These are phyloP conservation scores for Melieria crassipennis DNA, from an alignment of 2,888 invertebrate species.

Conservation along the genomic window DNA sequence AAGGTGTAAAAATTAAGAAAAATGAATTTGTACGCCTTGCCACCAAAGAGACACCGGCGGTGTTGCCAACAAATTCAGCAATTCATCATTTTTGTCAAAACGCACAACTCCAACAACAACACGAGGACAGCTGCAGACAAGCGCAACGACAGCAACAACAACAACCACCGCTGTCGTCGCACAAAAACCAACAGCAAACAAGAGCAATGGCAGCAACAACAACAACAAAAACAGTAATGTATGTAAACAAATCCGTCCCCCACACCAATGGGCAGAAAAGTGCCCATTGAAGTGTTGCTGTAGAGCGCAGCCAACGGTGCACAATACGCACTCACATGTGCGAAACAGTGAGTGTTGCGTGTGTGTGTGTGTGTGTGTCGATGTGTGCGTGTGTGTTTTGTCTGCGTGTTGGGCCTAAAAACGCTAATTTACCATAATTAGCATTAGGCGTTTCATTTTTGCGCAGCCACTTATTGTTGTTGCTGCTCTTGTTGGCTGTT, in stretches of 20 bases:
- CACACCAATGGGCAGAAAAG: not conserved
- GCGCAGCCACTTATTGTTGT: not conserved
- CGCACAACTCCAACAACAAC: conserved; percentile 19
- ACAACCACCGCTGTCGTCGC: too few relatives aligned
- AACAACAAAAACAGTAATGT: too few relatives aligned
- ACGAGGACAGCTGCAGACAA: not conserved
- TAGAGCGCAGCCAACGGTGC: too few relatives aligned
- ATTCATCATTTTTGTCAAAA: conserved; percentile 31
- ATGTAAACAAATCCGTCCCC: too few relatives aligned
- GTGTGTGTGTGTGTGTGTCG: too few relatives aligned
- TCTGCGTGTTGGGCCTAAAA: conserved; percentile 13
- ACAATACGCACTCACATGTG: too few relatives aligned
- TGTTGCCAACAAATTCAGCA: conserved; percentile 16
- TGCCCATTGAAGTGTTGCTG: not conserved
- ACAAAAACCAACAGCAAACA: too few relatives aligned
- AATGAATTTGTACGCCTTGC: conserved; percentile 5
- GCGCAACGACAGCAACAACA: too few relatives aligned
- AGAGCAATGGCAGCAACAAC: too few relatives aligned
- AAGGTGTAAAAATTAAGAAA: conserved; percentile 29
- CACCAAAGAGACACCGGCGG: not conserved
- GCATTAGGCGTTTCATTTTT: conserved; percentile 17
- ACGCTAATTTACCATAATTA: conserved; percentile 37
- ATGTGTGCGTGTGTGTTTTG: too few relatives aligned
- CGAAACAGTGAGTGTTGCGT: too few relatives aligned
- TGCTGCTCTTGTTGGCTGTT: not conserved